Evolutionary conservation across 2,797 vertebrate genomes (phyloP).

Genomic region (Threskiornis aethiopicus): DNA sequence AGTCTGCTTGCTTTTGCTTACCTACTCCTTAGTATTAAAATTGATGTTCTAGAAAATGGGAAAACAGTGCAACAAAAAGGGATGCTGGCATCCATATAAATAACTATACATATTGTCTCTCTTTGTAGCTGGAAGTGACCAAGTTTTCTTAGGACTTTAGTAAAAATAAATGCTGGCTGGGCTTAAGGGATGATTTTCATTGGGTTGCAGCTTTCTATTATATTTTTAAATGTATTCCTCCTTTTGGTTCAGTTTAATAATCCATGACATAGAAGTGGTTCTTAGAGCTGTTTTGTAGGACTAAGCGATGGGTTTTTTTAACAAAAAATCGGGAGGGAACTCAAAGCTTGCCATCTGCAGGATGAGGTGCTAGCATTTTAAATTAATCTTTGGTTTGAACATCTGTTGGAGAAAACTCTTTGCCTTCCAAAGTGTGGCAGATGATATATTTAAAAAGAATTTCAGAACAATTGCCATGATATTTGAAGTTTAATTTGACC

Average conservation of each 20-base stretch:
- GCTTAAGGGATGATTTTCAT: not conserved
- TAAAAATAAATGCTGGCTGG: not conserved
- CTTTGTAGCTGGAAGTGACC: not conserved
- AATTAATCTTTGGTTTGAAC: not conserved
- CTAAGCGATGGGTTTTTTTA: not conserved
- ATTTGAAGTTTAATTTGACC: conserved; percentile 7
- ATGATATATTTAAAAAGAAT: not conserved
- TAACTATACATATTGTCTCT: not conserved
- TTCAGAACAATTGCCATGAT: not conserved
- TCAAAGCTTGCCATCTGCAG: not conserved
- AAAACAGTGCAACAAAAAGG: not conserved
- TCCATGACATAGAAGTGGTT: not conserved
- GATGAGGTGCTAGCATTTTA: not conserved
- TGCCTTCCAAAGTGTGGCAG: not conserved
- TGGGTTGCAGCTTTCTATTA: not conserved
- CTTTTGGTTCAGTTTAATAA: not conserved
- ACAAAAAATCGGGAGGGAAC: not conserved
- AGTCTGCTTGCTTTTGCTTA: not conserved
- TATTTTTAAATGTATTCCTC: not conserved
- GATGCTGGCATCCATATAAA: not conserved
- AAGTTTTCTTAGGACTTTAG: not conserved
- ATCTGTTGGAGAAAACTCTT: not conserved
- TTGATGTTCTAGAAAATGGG: not conserved
- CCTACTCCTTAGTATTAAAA: not conserved
- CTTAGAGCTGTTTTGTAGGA: not conserved